These are phyloP conservation scores for Venusia cambrica DNA, from an alignment of 2,888 invertebrate species.

Conservation along the genomic window DNA sequence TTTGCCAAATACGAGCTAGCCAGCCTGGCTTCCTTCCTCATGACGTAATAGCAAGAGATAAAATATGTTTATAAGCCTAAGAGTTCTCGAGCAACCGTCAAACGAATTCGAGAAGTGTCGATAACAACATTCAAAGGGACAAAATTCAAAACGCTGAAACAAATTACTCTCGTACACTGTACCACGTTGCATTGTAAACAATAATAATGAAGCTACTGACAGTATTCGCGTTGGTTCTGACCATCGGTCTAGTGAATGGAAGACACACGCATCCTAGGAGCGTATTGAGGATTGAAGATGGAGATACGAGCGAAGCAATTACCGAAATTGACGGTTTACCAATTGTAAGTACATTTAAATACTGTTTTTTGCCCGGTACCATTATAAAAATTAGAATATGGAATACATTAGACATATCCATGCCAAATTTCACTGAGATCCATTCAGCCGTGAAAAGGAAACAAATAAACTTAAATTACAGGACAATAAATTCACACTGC, in stretches of 20 bases:
- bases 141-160: background rate
- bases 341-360: slow-evolving; percentile 43
- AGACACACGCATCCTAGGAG: slow-evolving; percentile 50
- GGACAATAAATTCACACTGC: too few species aligned
- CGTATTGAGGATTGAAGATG: slow-evolving; percentile 21
- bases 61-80: slow-evolving; percentile 48
- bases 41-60: slow-evolving; percentile 45
- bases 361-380: slow-evolving; percentile 1
- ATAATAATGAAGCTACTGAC: slow-evolving; percentile 31
- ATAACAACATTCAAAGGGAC: slow-evolving; percentile 14
- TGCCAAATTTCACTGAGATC: too few species aligned
- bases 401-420: too few species aligned
- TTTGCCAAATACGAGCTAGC: slow-evolving; percentile 32
- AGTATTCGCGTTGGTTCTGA: slow-evolving; percentile 30
- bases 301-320: slow-evolving; percentile 17
- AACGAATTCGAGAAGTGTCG: slow-evolving; percentile 33
- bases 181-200: too few species aligned
- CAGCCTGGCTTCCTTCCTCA: slow-evolving; percentile 34
- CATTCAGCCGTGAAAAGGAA: too few species aligned
- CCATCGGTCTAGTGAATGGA: slow-evolving; percentile 30
- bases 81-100: slow-evolving; percentile 25
- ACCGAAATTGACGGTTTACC: slow-evolving; percentile 38
- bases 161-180: background rate
- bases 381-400: too few species aligned
- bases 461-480: too few species aligned